phyloP scores from a whole-genome alignment of 2,797 vertebrate genomes.

The Odontamblyopus lacepedii region DNA sequence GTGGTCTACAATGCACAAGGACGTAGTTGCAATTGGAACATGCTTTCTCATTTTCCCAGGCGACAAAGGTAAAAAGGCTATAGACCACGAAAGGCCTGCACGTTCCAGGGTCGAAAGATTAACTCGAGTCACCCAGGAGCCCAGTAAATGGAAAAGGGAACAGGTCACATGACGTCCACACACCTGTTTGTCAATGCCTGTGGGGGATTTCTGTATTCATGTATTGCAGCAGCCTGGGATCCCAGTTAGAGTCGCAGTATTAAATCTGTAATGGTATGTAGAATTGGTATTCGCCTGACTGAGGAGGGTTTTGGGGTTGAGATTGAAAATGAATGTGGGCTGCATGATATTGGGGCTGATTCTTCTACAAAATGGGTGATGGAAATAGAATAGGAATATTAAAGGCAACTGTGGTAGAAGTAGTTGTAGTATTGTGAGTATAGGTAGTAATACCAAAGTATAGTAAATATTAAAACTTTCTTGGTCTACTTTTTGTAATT shows the following conservation, averaged over 20 bases:
- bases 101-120: slow-evolving; percentile 37
- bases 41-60: slow-evolving; percentile 31
- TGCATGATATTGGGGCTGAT: slow-evolving; percentile 1
- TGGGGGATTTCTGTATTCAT: slow-evolving; percentile 55
- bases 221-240: slow-evolving; percentile 47
- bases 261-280: slow-evolving; percentile 69
- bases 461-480: background rate
- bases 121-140: slow-evolving; percentile 32
- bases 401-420: background rate
- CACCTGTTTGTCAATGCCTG: slow-evolving; percentile 53
- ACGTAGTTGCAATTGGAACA: slow-evolving; percentile 11
- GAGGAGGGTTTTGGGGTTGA: slow-evolving; percentile 1
- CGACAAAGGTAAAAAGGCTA: slow-evolving; percentile 20
- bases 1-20: slow-evolving; percentile 16
- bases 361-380: background rate
- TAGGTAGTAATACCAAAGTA: background rate
- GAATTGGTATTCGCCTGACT: slow-evolving; percentile 66
- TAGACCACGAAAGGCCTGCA: slow-evolving; percentile 16
- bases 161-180: slow-evolving; percentile 28
- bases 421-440: background rate
- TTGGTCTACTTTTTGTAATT: background rate
- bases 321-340: slow-evolving; percentile 5
- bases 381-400: background rate
- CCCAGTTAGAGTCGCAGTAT: slow-evolving; percentile 63
- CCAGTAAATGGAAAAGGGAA: slow-evolving; percentile 39